phyloP scores from a whole-genome alignment of 2,797 vertebrate genomes.

The Okamejei kenojei region DNA sequence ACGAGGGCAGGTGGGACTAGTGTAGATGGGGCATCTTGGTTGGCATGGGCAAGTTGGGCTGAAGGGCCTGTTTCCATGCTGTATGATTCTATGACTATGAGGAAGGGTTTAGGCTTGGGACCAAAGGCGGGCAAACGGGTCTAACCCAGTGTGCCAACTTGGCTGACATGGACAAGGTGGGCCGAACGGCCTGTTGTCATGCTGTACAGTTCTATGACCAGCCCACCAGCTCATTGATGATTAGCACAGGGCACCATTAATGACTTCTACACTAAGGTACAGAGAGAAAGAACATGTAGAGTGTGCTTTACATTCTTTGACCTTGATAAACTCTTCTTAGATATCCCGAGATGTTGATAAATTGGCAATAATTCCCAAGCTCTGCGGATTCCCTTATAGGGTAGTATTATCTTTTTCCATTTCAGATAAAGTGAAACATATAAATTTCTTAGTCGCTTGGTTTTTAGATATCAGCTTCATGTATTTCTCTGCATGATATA shows the following conservation, averaged over 20 bases:
- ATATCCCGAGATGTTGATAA: not conserved
- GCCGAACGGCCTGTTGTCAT: no score
- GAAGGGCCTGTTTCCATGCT: no score
- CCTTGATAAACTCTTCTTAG: not conserved
- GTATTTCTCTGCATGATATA: not conserved
- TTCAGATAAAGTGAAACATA: not conserved
- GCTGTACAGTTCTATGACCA: not conserved
- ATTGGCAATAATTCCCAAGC: not conserved
- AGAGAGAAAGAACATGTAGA: not conserved
- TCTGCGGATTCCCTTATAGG: not conserved
- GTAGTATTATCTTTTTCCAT: not conserved
- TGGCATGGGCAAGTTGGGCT: no score
- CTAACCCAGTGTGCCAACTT: no score
- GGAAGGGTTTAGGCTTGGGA: no score
- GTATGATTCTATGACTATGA: no score
- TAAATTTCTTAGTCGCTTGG: not conserved
- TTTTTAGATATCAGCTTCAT: not conserved
- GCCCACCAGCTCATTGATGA: not conserved
- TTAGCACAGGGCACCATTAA: not conserved
- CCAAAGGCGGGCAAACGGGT: no score
- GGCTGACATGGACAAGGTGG: no score
- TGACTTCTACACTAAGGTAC: no score
- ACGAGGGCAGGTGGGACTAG: no score
- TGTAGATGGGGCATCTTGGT: no score
- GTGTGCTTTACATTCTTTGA: not conserved